Conservation (phyloP, 2,888 invertebrate species). For the Heteromyza rotundicornis region DNA sequence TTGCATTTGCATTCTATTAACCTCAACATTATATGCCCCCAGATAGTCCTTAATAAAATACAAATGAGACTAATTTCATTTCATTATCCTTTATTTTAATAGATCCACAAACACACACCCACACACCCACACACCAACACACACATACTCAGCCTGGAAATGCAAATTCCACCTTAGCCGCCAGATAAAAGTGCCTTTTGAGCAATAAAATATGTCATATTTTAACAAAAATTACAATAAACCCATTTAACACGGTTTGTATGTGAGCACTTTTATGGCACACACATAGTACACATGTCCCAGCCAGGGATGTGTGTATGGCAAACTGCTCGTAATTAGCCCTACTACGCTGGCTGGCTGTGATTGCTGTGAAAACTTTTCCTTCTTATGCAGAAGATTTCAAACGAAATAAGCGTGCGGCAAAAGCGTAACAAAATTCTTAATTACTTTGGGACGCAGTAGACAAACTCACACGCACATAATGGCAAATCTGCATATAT, state of each 20-base stretch:
- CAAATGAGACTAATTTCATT: slow-evolving; percentile 57
- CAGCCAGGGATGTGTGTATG: not conserved
- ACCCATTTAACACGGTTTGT: slow-evolving; percentile 49
- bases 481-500: not conserved
- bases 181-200: slow-evolving; percentile 50
- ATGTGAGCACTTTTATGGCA: no score
- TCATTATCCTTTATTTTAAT: slow-evolving; percentile 36
- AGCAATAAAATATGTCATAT: slow-evolving; percentile 60
- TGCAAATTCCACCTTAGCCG: slow-evolving; percentile 50
- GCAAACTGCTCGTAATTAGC: slow-evolving; percentile 37
- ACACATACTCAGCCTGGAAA: slow-evolving; percentile 25
- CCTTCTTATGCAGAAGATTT: not conserved
- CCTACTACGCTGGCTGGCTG: slow-evolving; percentile 1
- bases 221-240: slow-evolving; percentile 57
- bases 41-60: slow-evolving; percentile 53
- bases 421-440: slow-evolving; percentile 5
- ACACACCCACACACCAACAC: not conserved
- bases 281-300: no score
- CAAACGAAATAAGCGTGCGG: not conserved
- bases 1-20: not conserved
- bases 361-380: not conserved
- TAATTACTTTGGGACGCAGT: slow-evolving; percentile 9
- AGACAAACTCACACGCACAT: not conserved
- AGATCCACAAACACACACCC: not conserved
- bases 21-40: not conserved